Conservation (phyloP, 2,113 vertebrate species). For the Cyrtonyx montezumae region DNA sequence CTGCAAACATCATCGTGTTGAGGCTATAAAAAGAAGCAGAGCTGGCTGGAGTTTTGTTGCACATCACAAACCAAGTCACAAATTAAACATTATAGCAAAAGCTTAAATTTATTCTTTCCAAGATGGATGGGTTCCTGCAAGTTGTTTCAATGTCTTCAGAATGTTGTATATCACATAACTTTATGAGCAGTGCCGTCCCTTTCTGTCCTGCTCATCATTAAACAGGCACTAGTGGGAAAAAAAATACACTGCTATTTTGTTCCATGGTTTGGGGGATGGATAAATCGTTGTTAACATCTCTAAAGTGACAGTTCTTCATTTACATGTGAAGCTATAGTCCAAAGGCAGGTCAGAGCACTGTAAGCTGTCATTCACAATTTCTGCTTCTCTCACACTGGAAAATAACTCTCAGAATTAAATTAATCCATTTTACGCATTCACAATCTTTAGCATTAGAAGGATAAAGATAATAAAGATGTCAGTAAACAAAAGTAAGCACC, state of each 20-base stretch:
- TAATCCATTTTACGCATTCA: background rate
- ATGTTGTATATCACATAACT: background rate
- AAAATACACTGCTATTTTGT: background rate
- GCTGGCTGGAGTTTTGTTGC: background rate
- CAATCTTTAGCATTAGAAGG: background rate
- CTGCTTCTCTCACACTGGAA: background rate
- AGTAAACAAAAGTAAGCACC: conserved; percentile 10
- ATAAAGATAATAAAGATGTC: background rate
- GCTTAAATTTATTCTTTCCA: background rate
- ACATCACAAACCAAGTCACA: background rate
- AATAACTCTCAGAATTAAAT: background rate
- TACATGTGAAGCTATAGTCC: background rate
- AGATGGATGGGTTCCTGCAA: background rate
- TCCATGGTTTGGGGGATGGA: background rate
- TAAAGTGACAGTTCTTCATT: background rate
- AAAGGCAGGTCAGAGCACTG: background rate
- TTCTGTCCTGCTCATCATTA: background rate
- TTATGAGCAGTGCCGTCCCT: background rate
- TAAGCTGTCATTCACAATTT: background rate
- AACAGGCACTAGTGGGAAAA: conserved; percentile 1
- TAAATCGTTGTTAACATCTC: background rate
- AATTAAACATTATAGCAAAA: background rate
- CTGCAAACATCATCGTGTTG: background rate
- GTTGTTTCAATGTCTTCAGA: background rate
- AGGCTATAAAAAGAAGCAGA: background rate